Evolutionary conservation across 2,888 invertebrate genomes (phyloP), one percentile per base, ranked within the genome.

Genomic region (Pyrocoelia pectoralis): DNA sequence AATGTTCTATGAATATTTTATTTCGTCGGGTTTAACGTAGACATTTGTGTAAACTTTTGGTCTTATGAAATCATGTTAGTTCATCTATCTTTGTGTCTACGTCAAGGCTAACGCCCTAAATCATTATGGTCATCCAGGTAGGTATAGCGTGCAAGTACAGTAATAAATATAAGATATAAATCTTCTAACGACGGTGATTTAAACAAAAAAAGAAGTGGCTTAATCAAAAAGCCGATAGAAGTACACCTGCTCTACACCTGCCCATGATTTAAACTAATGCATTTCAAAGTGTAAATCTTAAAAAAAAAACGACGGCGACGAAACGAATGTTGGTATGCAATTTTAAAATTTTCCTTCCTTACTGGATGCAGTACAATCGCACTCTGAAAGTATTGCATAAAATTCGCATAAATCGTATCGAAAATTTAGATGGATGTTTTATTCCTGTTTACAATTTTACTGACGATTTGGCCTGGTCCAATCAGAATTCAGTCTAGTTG

Each of bases 401-500:
- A 43, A 63, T 67, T 68, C 55, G 61, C 64, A 62, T 56, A 61
- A 65, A 61, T 64, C 60, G 56, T 48, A 61, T 43, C 53, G 56
- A 66, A 64, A 59, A 56, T 56, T 67, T 61, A 57, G 57, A 55
- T 64, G 70, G 63, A 57, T 57, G 53, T 14, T 19, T 41, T 56
- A 57, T 46, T 57, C 70, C 66, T 68, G 70, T 70, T 70, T 69
- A 69, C 71, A 72, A 72, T 73, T 72, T 73, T 71, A 70, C 71
- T 65, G 70, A 67, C 71, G 73, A 72, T 70, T 72, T 68, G 67
- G 67, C 64, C 59, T 67, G 66, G 66, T 70, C 70, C 71, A 73
- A 73, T 73, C 73, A 72, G 71, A 68, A 72, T 59, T 59, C 70
- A 68, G 71, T 72, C 69, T 69, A 71, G 70, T 71, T 69, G 73